phyloP scores from a whole-genome alignment of 1,140 invertebrate genomes.

The Oreohelix idahoensis region DNA sequence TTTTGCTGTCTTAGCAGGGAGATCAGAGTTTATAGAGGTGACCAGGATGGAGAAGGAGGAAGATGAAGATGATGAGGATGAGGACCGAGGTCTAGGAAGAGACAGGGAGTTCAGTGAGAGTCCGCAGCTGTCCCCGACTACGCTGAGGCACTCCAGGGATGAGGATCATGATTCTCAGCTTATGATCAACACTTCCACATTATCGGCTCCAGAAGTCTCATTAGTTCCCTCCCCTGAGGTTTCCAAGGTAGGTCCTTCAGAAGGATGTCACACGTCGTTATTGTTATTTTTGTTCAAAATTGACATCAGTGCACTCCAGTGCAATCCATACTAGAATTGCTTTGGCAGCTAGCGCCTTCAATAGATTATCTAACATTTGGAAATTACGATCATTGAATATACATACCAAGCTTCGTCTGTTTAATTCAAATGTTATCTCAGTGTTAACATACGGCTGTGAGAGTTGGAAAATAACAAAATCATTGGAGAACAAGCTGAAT shows the following conservation, averaged over 20 bases:
- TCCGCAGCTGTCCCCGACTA: conserved; percentile 42
- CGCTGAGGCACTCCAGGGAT: conserved; percentile 34
- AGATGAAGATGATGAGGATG: conserved; percentile 52
- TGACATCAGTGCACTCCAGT: too few relatives aligned
- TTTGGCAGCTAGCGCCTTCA: too few relatives aligned
- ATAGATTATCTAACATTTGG: too few relatives aligned
- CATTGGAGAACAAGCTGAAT: too few relatives aligned
- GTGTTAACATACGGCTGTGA: too few relatives aligned
- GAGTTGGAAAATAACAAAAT: too few relatives aligned
- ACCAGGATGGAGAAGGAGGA: conserved; percentile 59
- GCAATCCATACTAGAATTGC: too few relatives aligned
- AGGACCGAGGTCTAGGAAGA: conserved; percentile 35
- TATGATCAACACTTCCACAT: conserved; percentile 62
- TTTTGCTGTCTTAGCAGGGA: conserved; percentile 16
- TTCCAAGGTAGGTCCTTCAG: conserved; percentile 61
- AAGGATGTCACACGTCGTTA: too few relatives aligned
- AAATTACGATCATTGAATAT: too few relatives aligned
- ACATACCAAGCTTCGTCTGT: too few relatives aligned
- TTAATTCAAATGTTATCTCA: too few relatives aligned
- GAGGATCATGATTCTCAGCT: conserved; percentile 46
- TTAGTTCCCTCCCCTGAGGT: conserved; percentile 67
- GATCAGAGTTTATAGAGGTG: conserved; percentile 50
- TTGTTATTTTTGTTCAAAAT: too few relatives aligned
- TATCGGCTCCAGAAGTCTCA: conserved; percentile 68
- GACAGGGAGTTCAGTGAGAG: conserved; percentile 41